Evolutionary conservation across 2,113 vertebrate species (phyloP), one percentile per base, ranked within the genome.

Genomic region (Xenopus laevis): DNA sequence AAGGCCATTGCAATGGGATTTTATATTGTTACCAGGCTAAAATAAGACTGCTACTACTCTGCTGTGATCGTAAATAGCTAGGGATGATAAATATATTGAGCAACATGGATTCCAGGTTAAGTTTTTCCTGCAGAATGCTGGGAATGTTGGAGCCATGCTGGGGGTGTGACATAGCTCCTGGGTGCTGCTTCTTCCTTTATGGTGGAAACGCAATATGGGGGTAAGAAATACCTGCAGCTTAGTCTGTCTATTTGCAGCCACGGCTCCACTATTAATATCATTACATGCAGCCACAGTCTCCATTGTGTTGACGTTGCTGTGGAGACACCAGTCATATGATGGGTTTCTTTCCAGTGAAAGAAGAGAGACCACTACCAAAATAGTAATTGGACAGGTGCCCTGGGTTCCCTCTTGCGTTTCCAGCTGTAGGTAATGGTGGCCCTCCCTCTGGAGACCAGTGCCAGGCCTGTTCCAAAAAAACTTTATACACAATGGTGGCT

Each of bases 291-390:
- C 69, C 83, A 73, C 79, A 81, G 74, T 78, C 78, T 63, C 40
- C 21, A 13, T 68, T 81, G 79, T 89, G 85, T 90, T 87, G 87
- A 81, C 85, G 89, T 92, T 89, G 81, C 88, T 80, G 88, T 89
- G 87, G 85, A 71, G 82, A 84, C 78, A 53, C 78, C 79, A 86
- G 80, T 86, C 83, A 81, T 82, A 78, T 85, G 63, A 82, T 78
- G 74, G 80, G 78, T 71, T 69, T 62, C 80, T 81, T 81, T 47
- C 78, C 82, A 84, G 85, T 90, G 87, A 86, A 92, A 90, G 89
- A 87, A 91, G 88, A 89, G 82, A 78, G 50, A 69, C 83, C 81
- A 80, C 81, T 76, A 83, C 85, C 81, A 81, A 88, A 91, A 84
- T 89, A 89, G 89, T 71, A 68, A 81, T 59, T 68, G 79, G 86